Evolutionary conservation across 1,140 invertebrate species (phyloP).

Genomic region (Wasmannia auropunctata): DNA sequence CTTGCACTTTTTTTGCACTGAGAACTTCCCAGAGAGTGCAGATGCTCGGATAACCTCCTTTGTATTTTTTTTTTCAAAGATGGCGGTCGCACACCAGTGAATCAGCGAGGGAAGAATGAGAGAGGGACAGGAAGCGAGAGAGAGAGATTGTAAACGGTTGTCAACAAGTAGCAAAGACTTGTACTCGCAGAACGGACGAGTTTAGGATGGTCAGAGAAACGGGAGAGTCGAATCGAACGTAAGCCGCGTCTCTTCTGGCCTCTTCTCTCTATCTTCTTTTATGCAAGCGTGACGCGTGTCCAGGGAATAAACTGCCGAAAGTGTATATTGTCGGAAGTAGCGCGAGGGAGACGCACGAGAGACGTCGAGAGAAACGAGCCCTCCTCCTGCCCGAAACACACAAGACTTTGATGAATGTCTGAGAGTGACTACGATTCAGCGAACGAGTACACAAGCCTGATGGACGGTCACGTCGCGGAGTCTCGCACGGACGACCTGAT

Average conservation of each 20-base stretch:
- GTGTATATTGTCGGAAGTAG: background rate
- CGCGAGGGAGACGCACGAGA: background rate
- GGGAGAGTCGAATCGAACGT: background rate
- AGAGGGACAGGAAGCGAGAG: background rate
- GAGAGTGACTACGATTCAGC: constrained; percentile 85
- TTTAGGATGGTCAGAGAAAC: background rate
- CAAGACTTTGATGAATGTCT: constrained; percentile 84
- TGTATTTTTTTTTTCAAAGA: constrained; percentile 31
- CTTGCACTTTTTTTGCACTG: too few relatives aligned
- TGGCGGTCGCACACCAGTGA: background rate
- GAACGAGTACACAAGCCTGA: constrained; percentile 91
- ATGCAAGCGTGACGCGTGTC: background rate
- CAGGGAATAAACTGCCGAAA: background rate
- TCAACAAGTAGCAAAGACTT: constrained; percentile 19
- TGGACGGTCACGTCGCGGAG: constrained; percentile 91
- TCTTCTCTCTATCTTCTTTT: background rate
- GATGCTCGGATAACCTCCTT: background rate
- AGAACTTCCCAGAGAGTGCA: too few relatives aligned
- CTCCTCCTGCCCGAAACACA: constrained; percentile 37
- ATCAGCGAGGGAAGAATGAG: background rate
- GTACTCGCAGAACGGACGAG: background rate
- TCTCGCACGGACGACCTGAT: constrained; percentile 79
- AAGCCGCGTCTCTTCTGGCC: background rate
- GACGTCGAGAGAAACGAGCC: background rate
- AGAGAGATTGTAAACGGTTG: constrained; percentile 9